These are phyloP conservation scores for Phrynocephalus vlangalii DNA, from an alignment of 2,797 vertebrate genomes.

Conservation along the genomic window DNA sequence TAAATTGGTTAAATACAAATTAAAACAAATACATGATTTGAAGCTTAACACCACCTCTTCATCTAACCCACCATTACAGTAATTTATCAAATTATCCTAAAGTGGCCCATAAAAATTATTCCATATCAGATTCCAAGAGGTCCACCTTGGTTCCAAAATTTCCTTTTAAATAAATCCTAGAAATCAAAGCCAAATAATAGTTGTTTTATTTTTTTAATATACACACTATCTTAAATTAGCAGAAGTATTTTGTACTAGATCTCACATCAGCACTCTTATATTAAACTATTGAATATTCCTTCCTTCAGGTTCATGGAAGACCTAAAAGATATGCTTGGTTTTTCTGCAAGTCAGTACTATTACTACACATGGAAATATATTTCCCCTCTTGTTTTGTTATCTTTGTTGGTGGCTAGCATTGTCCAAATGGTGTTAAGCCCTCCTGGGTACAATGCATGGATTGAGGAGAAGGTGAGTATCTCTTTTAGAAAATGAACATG, in stretches of 20 bases:
- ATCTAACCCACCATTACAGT: no score
- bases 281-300: conserved; percentile 3
- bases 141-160: no score
- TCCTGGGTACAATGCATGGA: conserved; percentile 95
- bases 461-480: conserved; percentile 88
- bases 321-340: conserved; percentile 96
- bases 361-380: conserved; percentile 99
- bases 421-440: conserved; percentile 91
- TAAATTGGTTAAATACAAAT: no score
- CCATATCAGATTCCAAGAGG: no score
- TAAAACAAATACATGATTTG: no score
- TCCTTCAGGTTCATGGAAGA: conserved; percentile 91
- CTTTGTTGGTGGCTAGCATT: conserved; percentile 86
- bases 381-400: conserved; percentile 88
- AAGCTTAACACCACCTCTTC: no score
- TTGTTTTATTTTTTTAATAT: conserved; percentile 3
- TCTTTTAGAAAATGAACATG: background rate
- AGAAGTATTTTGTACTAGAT: background rate
- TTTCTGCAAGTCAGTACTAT: conserved; percentile 91
- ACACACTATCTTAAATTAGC: background rate
- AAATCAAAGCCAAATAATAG: background rate
- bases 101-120: no score
- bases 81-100: no score
- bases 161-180: no score
- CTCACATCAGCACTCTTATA: background rate